Base-by-base conservation (phyloP, 2,113 vertebrate species). In the Pedetes capensis region DNA sequence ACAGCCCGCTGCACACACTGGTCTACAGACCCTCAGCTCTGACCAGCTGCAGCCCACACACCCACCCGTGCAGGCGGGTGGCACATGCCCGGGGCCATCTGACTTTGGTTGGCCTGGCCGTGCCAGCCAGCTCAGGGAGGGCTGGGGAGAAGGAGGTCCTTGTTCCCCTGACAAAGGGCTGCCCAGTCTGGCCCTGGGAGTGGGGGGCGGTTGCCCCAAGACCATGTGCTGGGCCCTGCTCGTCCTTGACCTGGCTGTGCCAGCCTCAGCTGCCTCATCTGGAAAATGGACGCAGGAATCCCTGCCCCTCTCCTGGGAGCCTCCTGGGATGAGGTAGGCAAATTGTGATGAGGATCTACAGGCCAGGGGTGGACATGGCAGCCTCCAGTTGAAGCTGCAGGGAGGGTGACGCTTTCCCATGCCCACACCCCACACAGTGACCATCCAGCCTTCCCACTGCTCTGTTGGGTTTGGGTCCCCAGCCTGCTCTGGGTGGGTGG, bases 141-240 rank as follows among this genome's bases (percentile, higher is more conserved):
- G 66, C 29, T 34, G 4, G 59, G 95, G 90, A 95, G 25, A 98
- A 74, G 27, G 13, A 1, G 87, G 88, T 92, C 95, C 96, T 98
- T 98, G 98, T 98, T 98, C 80, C 84, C 76, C 92, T 27, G 81
- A 98, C 98, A 98, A 97, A 98, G 98, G 95, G 96, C 98, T 9
- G 83, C 95, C 95, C 82, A 1, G 4, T 53, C 51, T 34, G 57
- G 75, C 47, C 55, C n/a, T n/a, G n/a, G n/a, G n/a, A n/a, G n/a
- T 32, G 37, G 37, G 20, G 63, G 74, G 91, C 55, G 72, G 69
- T 72, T 82, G 78, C 84, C 4, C 0, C 12, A 6, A 64, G 27
- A 25, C 55, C 55, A n/a, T 32, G 49, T 25, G 29, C 85, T 20
- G 1, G 12, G 39, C 42, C 57, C 47, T 0, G 37, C 57, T 37